These are phyloP conservation scores for Pygocentrus nattereri DNA, from an alignment of 2,797 vertebrate genomes.

Conservation along the genomic window DNA sequence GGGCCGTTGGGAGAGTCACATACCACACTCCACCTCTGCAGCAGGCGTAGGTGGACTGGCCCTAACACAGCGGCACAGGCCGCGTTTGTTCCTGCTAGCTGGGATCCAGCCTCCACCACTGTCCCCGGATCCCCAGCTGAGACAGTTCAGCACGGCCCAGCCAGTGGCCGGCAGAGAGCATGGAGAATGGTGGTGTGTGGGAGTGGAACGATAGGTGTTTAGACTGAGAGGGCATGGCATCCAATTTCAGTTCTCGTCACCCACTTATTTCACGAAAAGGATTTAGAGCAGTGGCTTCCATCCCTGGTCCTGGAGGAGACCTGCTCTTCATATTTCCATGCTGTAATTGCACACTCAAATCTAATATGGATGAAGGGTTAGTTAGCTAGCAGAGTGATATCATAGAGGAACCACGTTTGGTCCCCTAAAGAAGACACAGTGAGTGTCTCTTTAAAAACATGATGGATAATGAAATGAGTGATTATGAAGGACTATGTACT, in stretches of 20 bases:
- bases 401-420: no score
- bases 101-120: slow-evolving; percentile 55
- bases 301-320: neutral
- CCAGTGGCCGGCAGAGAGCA: slow-evolving; percentile 19
- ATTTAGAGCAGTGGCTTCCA: neutral
- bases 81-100: slow-evolving; percentile 67
- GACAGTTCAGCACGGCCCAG: slow-evolving; percentile 17
- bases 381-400: no score
- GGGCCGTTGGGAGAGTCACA: slow-evolving; percentile 67
- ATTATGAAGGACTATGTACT: no score
- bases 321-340: neutral
- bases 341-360: no score
- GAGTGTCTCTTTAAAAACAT: no score
- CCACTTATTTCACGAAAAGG: slow-evolving; percentile 29
- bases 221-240: slow-evolving; percentile 31
- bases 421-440: no score
- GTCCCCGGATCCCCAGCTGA: slow-evolving; percentile 48
- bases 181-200: slow-evolving; percentile 41
- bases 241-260: slow-evolving; percentile 51
- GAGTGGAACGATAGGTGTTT: slow-evolving; percentile 52
- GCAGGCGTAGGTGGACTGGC: slow-evolving; percentile 81
- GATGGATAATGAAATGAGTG: no score
- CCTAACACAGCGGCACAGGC: slow-evolving; percentile 75
- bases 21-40: slow-evolving; percentile 83
- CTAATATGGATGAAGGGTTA: neutral